These are phyloP conservation scores for Gallinago media DNA, from an alignment of 2,113 vertebrate species.

Conservation along the genomic window DNA sequence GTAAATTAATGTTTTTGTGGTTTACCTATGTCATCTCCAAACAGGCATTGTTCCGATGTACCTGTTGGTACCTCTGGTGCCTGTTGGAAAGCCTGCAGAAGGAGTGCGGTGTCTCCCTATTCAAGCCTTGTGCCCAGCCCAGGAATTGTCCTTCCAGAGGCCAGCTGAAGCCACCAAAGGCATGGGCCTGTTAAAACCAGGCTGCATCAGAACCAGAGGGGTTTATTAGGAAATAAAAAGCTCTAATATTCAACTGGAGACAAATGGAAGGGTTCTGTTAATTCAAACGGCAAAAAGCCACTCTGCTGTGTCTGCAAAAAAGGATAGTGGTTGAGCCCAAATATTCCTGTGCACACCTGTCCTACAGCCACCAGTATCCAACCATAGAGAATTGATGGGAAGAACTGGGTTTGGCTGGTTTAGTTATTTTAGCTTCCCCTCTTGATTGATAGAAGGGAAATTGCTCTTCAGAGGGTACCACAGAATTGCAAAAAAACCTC, in stretches of 20 bases:
- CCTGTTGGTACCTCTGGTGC: not conserved
- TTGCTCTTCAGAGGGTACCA: not conserved
- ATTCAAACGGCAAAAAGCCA: not conserved
- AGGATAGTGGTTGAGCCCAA: not conserved
- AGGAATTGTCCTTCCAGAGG: not conserved
- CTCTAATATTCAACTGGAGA: not conserved
- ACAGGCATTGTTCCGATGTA: conserved; percentile 16
- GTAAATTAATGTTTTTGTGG: conserved; percentile 57
- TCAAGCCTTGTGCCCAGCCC: not conserved
- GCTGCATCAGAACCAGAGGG: not conserved
- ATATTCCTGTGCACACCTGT: not conserved
- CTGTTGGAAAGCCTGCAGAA: conserved; percentile 12
- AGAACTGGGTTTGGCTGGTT: not conserved
- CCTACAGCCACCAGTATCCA: not conserved
- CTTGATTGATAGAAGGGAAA: not conserved
- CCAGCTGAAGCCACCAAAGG: not conserved
- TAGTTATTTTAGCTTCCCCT: not conserved
- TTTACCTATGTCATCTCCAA: conserved; percentile 53
- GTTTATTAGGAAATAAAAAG: not conserved
- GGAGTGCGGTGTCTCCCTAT: not conserved
- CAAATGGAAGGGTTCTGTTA: not conserved
- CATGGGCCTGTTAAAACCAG: rapidly evolving
- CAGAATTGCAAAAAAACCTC: not conserved
- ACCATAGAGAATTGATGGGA: not conserved
- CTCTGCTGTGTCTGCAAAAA: not conserved